Percentiles rank a stretch among this genome's conserved stretches.
phyloP scores from a whole-genome alignment of 2,888 invertebrate genomes.

The Brachyptera risi region DNA sequence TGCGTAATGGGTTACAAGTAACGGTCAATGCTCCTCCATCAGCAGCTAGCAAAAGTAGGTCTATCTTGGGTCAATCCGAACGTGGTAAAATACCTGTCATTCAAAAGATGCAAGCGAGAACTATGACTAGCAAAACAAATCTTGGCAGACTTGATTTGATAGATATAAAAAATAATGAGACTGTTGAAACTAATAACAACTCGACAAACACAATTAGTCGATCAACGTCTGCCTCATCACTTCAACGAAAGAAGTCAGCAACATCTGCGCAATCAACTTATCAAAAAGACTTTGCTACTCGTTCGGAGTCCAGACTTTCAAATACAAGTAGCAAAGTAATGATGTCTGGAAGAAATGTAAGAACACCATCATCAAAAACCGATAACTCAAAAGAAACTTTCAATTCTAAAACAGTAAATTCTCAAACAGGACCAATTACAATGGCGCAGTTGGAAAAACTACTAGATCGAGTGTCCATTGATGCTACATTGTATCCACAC shows the following conservation, averaged over 20 bases:
- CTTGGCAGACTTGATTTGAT: background rate
- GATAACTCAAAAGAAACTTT: background rate
- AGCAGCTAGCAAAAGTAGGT: too few species aligned
- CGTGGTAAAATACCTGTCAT: too few species aligned
- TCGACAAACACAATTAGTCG: too few species aligned
- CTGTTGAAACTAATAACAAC: background rate
- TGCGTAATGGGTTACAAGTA: background rate
- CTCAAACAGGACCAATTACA: background rate
- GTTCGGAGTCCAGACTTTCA: background rate
- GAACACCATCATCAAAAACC: background rate
- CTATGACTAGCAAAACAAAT: too few species aligned
- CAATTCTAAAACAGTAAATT: background rate
- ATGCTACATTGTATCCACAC: background rate
- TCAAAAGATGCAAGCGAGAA: too few species aligned
- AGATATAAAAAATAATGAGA: background rate
- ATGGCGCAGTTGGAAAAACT: conserved; percentile 9
- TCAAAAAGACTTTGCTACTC: conserved; percentile 13
- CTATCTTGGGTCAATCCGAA: too few species aligned
- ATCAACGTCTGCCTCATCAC: too few species aligned
- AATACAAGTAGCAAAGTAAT: background rate
- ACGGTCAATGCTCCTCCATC: background rate
- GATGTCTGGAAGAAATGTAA: background rate
- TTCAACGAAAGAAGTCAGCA: background rate
- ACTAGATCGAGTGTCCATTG: background rate
- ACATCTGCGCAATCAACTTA: conserved; percentile 10